Conservation (phyloP, 2,888 invertebrate species). For the Drosophila infuscata region DNA sequence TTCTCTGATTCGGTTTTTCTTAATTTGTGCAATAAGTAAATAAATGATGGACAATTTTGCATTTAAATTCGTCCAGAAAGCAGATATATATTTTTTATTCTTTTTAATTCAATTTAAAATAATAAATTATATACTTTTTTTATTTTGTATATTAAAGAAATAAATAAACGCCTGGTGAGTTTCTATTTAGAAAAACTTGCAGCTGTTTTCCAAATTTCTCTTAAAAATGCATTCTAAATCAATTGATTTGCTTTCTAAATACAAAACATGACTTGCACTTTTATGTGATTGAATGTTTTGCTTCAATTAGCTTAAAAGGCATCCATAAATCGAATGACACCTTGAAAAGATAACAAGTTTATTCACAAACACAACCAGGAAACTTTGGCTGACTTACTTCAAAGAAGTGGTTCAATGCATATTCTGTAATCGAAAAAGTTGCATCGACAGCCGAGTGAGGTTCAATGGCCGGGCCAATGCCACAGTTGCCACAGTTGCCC, state of each 20-base stretch:
- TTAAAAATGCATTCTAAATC: background rate
- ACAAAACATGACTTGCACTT: background rate
- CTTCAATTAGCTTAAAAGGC: constrained; percentile 2
- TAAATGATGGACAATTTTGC: too few species aligned
- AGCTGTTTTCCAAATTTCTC: background rate
- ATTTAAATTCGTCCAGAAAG: too few species aligned
- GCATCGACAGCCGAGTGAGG: constrained; percentile 26
- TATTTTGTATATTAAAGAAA: background rate
- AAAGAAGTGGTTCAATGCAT: constrained; percentile 13
- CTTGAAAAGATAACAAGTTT: constrained; percentile 47
- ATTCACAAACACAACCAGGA: background rate
- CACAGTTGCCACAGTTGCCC: constrained; percentile 11
- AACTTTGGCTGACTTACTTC: background rate
- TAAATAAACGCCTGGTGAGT: background rate
- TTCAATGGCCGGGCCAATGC: constrained; percentile 62
- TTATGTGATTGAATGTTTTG: background rate
- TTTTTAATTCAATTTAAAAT: background rate
- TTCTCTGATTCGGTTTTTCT: too few species aligned
- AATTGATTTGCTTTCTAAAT: background rate
- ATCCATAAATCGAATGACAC: constrained; percentile 28
- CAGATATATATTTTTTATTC: background rate
- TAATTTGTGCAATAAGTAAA: too few species aligned
- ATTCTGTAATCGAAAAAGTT: constrained; percentile 15
- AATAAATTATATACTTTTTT: background rate
- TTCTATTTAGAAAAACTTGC: background rate